These are phyloP conservation scores for Cheiracanthium punctorium DNA, from an alignment of 2,888 invertebrate genomes.

Conservation along the genomic window DNA sequence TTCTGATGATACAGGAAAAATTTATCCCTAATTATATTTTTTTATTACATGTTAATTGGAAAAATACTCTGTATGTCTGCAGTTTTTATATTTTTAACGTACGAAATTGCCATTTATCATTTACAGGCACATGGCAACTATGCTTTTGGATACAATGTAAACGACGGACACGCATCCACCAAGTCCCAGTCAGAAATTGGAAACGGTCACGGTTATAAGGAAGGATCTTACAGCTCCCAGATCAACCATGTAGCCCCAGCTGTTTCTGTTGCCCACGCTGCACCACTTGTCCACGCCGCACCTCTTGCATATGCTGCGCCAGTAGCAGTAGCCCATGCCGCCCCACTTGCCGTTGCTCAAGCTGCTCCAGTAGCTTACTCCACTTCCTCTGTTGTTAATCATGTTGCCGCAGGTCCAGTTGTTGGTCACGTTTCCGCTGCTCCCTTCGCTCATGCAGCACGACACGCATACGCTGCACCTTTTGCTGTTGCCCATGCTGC, in stretches of 20 bases:
- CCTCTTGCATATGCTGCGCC: background rate
- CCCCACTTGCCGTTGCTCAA: background rate
- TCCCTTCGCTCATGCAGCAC: conserved; percentile 55
- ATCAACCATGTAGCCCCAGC: background rate
- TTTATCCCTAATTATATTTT: background rate
- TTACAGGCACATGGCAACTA: too few species aligned
- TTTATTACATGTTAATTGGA: background rate
- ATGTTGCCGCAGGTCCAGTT: background rate
- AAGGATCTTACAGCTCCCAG: too few species aligned
- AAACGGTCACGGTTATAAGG: too few species aligned
- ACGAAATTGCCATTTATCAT: too few species aligned
- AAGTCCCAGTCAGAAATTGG: too few species aligned
- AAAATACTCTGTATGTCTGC: too few species aligned
- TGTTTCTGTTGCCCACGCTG: background rate
- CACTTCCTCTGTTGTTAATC: conserved; percentile 51
- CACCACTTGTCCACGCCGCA: background rate
- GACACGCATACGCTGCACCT: conserved; percentile 14
- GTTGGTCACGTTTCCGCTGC: conserved; percentile 17
- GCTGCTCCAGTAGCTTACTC: conserved; percentile 27
- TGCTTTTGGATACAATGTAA: conserved; percentile 51
- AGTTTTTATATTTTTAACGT: too few species aligned
- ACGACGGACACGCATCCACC: conserved; percentile 37
- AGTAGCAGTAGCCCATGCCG: background rate
- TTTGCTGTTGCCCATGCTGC: conserved; percentile 25
- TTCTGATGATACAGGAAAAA: too few species aligned